Percentiles rank a stretch among this genome's conserved stretches.
These are phyloP conservation scores for Neofelis nebulosa DNA, from an alignment of 2,113 vertebrate genomes.

Conservation along the genomic window DNA sequence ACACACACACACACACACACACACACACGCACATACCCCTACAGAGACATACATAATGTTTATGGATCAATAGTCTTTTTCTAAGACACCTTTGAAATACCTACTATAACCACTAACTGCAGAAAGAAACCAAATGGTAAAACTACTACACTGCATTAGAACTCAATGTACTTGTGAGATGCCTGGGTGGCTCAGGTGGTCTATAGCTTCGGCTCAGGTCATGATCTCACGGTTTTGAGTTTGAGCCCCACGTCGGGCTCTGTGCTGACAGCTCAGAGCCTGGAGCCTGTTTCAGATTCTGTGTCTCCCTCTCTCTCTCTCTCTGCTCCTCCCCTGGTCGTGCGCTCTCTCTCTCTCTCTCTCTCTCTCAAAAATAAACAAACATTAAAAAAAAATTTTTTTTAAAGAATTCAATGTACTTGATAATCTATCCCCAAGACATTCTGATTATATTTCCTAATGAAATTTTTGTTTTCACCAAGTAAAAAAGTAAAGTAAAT, in stretches of 20 bases:
- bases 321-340: no score
- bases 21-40: not conserved
- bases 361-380: no score
- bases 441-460: slow-evolving; percentile 40
- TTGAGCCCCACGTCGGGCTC: no score
- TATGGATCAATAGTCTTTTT: not conserved
- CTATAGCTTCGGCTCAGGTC: no score
- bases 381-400: no score
- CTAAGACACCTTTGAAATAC: not conserved
- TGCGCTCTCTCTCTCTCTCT: no score
- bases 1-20: not conserved
- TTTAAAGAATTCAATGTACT: not conserved
- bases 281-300: no score
- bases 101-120: not conserved
- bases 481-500: slow-evolving; percentile 66
- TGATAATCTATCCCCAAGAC: slow-evolving; percentile 57
- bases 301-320: no score
- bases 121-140: not conserved
- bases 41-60: not conserved
- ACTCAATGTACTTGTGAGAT: not conserved
- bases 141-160: not conserved
- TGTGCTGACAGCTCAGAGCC: no score
- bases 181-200: no score
- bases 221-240: no score
- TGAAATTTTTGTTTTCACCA: slow-evolving; percentile 65